phyloP scores from a whole-genome alignment of 2,113 vertebrate species.

The Etheostoma cragini region DNA sequence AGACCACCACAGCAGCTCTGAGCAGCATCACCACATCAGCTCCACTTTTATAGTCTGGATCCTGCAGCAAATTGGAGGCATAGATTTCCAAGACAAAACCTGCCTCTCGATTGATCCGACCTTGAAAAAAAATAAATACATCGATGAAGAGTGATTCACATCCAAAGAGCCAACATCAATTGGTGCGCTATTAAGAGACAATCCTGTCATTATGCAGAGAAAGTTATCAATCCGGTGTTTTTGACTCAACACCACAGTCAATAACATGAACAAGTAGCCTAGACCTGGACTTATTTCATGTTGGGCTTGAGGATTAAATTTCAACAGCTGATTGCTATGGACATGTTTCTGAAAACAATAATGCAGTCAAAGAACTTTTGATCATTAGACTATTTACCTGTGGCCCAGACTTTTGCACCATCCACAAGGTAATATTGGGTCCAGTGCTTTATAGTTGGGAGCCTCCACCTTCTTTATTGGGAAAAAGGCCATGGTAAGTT shows the following conservation, averaged over 20 bases:
- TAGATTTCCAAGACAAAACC: constrained; percentile 74
- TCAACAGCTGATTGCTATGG: constrained; percentile 37
- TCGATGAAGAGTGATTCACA: constrained; percentile 58
- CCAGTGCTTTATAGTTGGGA: constrained; percentile 62
- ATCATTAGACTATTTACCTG: constrained; percentile 30
- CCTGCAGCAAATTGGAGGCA: constrained; percentile 52
- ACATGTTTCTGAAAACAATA: constrained; percentile 38
- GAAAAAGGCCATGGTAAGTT: constrained; percentile 65
- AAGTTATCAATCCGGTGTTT: constrained; percentile 52
- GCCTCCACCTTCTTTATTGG: constrained; percentile 65
- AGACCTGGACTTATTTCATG: constrained; percentile 19
- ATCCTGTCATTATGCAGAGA: constrained; percentile 49
- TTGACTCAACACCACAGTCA: constrained; percentile 41
- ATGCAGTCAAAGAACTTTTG: constrained; percentile 12
- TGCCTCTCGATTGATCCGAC: constrained; percentile 60
- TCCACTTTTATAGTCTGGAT: constrained; percentile 62
- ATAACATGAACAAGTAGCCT: constrained; percentile 32
- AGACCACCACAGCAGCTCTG: constrained; percentile 26
- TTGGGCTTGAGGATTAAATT: constrained; percentile 15
- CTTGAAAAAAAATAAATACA: constrained; percentile 68
- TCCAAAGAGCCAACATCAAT: constrained; percentile 59
- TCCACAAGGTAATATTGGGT: constrained; percentile 49
- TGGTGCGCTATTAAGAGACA: constrained; percentile 41
- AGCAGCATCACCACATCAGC: constrained; percentile 8
- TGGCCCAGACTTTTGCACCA: constrained; percentile 28